Evolutionary conservation across 2,797 vertebrate genomes (phyloP).

Genomic region (Melanogrammus aeglefinus): DNA sequence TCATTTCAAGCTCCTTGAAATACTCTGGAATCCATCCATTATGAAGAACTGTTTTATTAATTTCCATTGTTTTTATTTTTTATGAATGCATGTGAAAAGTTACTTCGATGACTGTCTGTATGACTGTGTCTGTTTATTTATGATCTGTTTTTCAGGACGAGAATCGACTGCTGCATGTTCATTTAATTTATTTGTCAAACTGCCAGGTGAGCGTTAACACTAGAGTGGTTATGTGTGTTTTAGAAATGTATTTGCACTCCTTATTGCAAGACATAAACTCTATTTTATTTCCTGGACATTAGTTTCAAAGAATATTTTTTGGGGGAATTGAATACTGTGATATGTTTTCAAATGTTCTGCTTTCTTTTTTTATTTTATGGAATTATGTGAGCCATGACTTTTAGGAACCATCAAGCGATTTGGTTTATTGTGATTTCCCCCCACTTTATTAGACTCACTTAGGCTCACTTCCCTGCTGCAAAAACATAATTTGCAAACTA

Average conservation of each 20-base stretch:
- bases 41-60: slow-evolving; percentile 36
- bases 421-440: slow-evolving; percentile 11
- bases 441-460: background rate
- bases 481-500: slow-evolving; percentile 21
- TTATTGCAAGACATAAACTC: slow-evolving; percentile 19
- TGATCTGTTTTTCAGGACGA: background rate
- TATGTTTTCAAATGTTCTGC: background rate
- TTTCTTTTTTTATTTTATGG: background rate
- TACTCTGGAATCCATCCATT: slow-evolving; percentile 44
- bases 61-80: slow-evolving; percentile 44
- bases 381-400: slow-evolving; percentile 20
- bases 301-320: slow-evolving; percentile 58
- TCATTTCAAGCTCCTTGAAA: slow-evolving; percentile 22
- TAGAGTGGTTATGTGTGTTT: background rate
- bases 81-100: slow-evolving; percentile 61
- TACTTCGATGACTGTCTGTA: slow-evolving; percentile 43
- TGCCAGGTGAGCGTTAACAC: slow-evolving; percentile 48
- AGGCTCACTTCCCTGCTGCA: background rate
- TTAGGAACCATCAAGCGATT: slow-evolving; percentile 21
- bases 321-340: slow-evolving; percentile 16
- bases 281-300: slow-evolving; percentile 47
- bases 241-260: slow-evolving; percentile 3
- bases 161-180: slow-evolving; percentile 21
- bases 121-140: slow-evolving; percentile 38
- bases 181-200: slow-evolving; percentile 32